Base-by-base conservation (phyloP, 2,113 vertebrate genomes). In the Apeltes quadracus region DNA sequence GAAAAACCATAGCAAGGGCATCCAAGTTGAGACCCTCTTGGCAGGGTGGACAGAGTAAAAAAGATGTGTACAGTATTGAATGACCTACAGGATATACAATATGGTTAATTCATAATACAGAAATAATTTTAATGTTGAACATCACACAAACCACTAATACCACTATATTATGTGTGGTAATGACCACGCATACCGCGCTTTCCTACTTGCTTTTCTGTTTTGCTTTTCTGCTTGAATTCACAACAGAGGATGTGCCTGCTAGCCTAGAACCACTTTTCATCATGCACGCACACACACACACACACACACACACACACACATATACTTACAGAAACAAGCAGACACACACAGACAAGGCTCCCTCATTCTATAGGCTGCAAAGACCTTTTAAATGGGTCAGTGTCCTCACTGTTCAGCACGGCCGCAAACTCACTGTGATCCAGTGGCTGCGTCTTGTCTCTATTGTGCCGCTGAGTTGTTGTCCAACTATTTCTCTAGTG, bases 191-290 rank as follows among this genome's bases (percentile, higher is more conserved):
- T 6, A 34, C 32, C 32, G 4, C 32, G 1, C 32, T 34, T 34
- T 34, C 7, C 32, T 34, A 34, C 32, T 34, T 34, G 1, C 32
- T 34, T 34, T 34, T 34, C 32, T 34, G 7, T 6, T 34, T 34
- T 6, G 32, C 32, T 34, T 34, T 34, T 34, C 32, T 34, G 6
- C 32, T 34, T 34, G 32, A 34, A 34, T 34, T 34, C 4, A 5
- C 7, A 34, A 34, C 32, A 7, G 5, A 46, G 58, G 34, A 18
- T 78, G 15, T 64, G 55, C 23, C 48, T 59, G 54, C 20, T 50
- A 62, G 51, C 41, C 55, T 20, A 53, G 57, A 78, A 69, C 77
- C 74, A 82, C 69, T 82, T 79, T 27, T 71, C 39, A 44, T 44
- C 53, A 4, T 50, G 27, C 69, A 44, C 43, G 27, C 55, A 59